Evolutionary conservation across 2,888 invertebrate species (phyloP).

Genomic region (Hypena proboscidalis): DNA sequence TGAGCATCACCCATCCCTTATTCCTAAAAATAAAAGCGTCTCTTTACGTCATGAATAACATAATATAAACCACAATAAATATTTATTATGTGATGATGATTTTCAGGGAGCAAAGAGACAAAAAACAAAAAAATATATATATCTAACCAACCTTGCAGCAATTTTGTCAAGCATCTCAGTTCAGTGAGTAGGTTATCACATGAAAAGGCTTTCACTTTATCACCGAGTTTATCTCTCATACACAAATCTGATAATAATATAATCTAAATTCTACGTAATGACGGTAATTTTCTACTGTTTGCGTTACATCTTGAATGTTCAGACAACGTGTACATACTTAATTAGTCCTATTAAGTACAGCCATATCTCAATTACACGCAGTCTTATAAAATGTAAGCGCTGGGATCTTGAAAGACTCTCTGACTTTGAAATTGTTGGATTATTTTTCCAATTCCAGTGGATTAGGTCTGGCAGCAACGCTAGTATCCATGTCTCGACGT

Average conservation of each 20-base stretch:
- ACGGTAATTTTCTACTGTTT: constrained; percentile 22
- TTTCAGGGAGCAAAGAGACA: constrained; percentile 1
- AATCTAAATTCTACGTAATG: constrained; percentile 9
- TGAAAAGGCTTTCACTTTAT: constrained; percentile 9
- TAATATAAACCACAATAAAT: constrained; percentile 7
- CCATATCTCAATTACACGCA: constrained; percentile 12
- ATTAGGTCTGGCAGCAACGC: constrained; percentile 47
- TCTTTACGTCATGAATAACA: neutral
- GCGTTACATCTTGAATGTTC: constrained; percentile 13
- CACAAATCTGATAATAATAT: constrained; percentile 7
- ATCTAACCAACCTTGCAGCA: constrained; percentile 3
- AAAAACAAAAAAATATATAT: neutral
- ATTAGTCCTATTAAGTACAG: constrained; percentile 17
- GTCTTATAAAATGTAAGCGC: constrained; percentile 19
- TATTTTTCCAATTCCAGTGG: constrained; percentile 58
- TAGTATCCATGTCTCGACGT: constrained; percentile 19
- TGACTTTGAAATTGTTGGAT: constrained; percentile 49
- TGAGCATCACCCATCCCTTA: too few relatives aligned
- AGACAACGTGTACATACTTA: constrained; percentile 22
- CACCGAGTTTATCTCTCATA: constrained; percentile 1
- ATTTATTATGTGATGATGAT: constrained; percentile 10
- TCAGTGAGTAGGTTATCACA: constrained; percentile 9
- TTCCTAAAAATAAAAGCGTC: too few relatives aligned
- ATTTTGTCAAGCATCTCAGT: constrained; percentile 1
- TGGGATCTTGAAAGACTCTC: constrained; percentile 25